phyloP scores from a whole-genome alignment of 2,888 invertebrate species.

The Pasiphila rectangulata region DNA sequence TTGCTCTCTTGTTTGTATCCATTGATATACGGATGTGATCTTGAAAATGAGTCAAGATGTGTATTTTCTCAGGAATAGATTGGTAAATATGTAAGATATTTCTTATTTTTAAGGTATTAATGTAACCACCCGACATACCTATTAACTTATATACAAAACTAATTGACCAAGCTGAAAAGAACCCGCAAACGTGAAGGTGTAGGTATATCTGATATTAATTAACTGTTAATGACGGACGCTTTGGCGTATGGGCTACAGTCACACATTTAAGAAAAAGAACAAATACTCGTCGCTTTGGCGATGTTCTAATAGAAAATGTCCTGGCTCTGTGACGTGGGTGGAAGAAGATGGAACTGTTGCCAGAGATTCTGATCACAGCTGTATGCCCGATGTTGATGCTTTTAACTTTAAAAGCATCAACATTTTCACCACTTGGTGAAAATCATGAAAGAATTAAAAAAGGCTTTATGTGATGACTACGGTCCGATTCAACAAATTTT shows the following conservation, averaged over 20 bases:
- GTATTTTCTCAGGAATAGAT: no score
- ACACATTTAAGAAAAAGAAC: conserved; percentile 6
- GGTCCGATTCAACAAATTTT: no score
- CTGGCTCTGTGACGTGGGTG: conserved; percentile 6
- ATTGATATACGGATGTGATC: no score
- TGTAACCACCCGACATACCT: no score
- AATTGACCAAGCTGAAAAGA: no score
- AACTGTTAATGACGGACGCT: conserved; percentile 1
- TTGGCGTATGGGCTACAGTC: conserved; percentile 6
- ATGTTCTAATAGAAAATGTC: conserved; percentile 8
- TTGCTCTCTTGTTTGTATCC: no score
- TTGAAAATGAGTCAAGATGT: no score
- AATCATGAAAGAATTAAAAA: conserved; percentile 7
- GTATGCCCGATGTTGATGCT: conserved; percentile 9
- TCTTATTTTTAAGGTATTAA: no score
- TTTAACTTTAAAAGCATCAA: no score
- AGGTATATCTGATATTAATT: neutral
- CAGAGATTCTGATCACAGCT: conserved; percentile 9
- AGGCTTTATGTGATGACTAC: conserved; percentile 5
- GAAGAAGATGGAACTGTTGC: conserved; percentile 5
- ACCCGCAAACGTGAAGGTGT: no score
- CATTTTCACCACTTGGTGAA: conserved; percentile 3
- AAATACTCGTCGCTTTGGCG: conserved; percentile 6
- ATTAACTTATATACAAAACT: no score
- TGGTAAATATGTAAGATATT: no score